Evolutionary conservation across 2,113 vertebrate genomes (phyloP).

Genomic region (Antennarius striatus): DNA sequence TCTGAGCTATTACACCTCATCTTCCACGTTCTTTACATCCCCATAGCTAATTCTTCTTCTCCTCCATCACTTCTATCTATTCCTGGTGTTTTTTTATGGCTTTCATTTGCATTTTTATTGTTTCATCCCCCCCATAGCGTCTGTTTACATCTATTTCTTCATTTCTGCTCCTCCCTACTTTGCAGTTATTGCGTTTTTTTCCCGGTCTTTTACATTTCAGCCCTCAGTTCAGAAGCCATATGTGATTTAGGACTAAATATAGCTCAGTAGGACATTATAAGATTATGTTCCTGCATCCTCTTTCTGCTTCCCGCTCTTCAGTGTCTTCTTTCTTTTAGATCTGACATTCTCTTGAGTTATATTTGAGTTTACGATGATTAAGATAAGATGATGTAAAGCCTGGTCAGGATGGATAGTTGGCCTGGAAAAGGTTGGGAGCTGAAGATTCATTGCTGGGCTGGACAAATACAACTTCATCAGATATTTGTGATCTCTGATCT

Average conservation of each 20-base stretch:
- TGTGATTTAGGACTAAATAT: conserved; percentile 63
- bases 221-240: conserved; percentile 45
- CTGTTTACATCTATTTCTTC: conserved; percentile 52
- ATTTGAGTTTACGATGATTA: conserved; percentile 24
- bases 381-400: neutral
- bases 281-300: conserved; percentile 52
- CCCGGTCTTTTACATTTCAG: conserved; percentile 24
- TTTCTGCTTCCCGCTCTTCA: conserved; percentile 8
- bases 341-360: conserved; percentile 35
- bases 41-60: conserved; percentile 36
- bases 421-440: conserved; percentile 27
- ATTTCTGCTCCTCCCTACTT: conserved; percentile 50
- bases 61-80: conserved; percentile 48
- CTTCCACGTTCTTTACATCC: conserved; percentile 33
- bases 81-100: conserved; percentile 48
- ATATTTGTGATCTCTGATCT: neutral
- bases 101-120: conserved; percentile 75
- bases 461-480: conserved; percentile 6
- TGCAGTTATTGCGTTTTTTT: conserved; percentile 36
- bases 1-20: conserved; percentile 40
- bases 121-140: conserved; percentile 55
- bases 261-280: conserved; percentile 55
- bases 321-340: conserved; percentile 15
- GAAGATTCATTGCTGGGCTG: conserved; percentile 1
- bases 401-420: conserved; percentile 13